Evolutionary conservation across 1,140 invertebrate genomes (phyloP).

Genomic region (Meloidogyne hapla): DNA sequence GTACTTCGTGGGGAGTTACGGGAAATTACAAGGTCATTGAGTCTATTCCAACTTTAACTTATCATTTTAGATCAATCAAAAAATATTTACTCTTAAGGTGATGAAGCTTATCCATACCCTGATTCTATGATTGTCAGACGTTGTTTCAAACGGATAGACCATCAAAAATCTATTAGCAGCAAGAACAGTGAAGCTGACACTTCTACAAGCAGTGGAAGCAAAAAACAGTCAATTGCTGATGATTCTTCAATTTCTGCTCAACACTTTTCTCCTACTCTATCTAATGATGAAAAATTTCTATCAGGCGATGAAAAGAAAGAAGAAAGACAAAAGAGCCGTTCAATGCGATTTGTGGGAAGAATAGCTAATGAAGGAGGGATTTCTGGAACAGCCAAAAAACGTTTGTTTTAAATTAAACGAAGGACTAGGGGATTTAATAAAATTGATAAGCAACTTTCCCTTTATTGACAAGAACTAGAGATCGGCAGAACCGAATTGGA

Average conservation of each 20-base stretch:
- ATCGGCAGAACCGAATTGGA: too few relatives aligned
- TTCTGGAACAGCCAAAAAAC: slow-evolving; percentile 11
- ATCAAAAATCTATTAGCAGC: background rate
- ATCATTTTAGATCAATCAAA: background rate
- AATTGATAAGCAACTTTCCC: too few relatives aligned
- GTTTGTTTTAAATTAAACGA: too few relatives aligned
- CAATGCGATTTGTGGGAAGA: background rate
- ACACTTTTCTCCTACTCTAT: background rate
- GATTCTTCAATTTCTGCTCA: background rate
- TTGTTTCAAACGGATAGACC: slow-evolving; percentile 5
- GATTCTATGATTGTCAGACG: slow-evolving; percentile 41
- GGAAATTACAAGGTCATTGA: too few relatives aligned
- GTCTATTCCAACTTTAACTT: too few relatives aligned
- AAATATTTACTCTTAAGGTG: slow-evolving; percentile 44
- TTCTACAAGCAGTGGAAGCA: background rate
- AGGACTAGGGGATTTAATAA: too few relatives aligned
- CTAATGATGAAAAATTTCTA: background rate
- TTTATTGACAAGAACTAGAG: too few relatives aligned
- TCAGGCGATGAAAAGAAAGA: slow-evolving; percentile 1
- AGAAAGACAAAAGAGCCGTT: background rate
- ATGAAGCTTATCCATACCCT: slow-evolving; percentile 51
- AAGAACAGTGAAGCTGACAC: background rate
- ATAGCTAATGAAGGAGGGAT: background rate
- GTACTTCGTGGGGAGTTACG: too few relatives aligned
- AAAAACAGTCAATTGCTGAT: slow-evolving; percentile 13